Conservation (phyloP, 2,113 vertebrate genomes). For the Romanogobio albipinnatus region DNA sequence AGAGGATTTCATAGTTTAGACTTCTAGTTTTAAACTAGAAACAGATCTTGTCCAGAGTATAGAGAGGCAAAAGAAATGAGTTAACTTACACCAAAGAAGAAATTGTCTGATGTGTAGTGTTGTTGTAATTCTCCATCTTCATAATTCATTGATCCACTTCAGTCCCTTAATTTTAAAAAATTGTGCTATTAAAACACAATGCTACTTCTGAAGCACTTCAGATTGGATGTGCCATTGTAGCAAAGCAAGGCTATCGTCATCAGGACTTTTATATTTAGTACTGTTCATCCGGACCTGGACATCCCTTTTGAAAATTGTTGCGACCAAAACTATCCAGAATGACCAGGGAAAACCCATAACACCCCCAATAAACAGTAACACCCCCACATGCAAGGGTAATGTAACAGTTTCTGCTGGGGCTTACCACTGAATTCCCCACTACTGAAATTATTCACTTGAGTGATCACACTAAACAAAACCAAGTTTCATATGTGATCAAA, state of each 20-base stretch:
- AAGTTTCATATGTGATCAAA: constrained; percentile 34
- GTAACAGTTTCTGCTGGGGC: constrained; percentile 48
- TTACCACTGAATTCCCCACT: constrained; percentile 61
- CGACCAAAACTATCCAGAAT: constrained; percentile 40
- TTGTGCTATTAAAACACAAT: neutral
- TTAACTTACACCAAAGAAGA: constrained; percentile 30
- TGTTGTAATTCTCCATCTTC: constrained; percentile 45
- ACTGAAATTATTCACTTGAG: constrained; percentile 54
- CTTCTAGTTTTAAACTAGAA: neutral
- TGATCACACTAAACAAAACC: constrained; percentile 43
- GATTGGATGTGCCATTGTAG: neutral
- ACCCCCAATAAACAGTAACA: constrained; percentile 41
- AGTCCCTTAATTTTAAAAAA: neutral
- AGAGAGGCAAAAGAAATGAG: neutral
- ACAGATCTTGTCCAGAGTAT: neutral
- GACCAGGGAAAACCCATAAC: constrained; percentile 61
- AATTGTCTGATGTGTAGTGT: constrained; percentile 30
- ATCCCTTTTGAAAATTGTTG: neutral
- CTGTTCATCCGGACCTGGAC: constrained; percentile 33
- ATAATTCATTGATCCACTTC: constrained; percentile 44
- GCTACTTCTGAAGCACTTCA: constrained; percentile 11
- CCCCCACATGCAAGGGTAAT: constrained; percentile 48
- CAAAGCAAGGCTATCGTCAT: neutral
- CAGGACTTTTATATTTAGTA: neutral
- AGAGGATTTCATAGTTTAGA: neutral